Base-by-base conservation (phyloP, 2,888 invertebrate species). In the Thymelicus sylvestris region DNA sequence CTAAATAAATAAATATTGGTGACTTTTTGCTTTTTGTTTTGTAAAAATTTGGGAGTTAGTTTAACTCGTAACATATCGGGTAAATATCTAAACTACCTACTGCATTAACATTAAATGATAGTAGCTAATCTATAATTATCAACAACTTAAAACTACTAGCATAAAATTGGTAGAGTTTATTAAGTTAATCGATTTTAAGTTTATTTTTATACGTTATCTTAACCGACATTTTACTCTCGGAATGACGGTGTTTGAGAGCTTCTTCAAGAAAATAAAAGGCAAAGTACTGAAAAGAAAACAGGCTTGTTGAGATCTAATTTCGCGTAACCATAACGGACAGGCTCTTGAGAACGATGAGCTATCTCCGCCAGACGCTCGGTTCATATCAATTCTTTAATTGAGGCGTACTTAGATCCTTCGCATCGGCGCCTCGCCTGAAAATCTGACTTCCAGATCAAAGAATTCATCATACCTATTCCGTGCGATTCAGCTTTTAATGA, bases 291-390 rank as follows among this genome's bases (percentile, higher is more conserved):
- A 79, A 86, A 87, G 87, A 91, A 91, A 91, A 89, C 86, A 81
- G 90, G 88, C 92, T 93, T 86, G 91, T 94, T 94, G 90, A 94
- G 93, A 94, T 94, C 94, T 94, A 94, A 94, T 94, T 94, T 94
- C 92, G 89, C 94, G 92, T 89, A 88, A 90, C 89, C 91, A 89
- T 89, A 92, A 92, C 90, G 87, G 87, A 86, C 88, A 86, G 85
- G 80, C 88, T 86, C 93, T 93, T 81, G 87, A 93, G 84, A 80
- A 80, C 90, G 91, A 93, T 90, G 93, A 92, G 92, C 93, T 84
- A 92, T 93, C 93, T 86, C 82, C 89, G 85, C 83, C 93, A 93
- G 93, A 88, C 90, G 85, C 87, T 77, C 82, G 81, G 77, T 89
- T 93, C 91, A 92, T 90, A 92, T 92, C 92, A 90, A 91, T 92